Conservation (phyloP, 2,888 invertebrate genomes). For the Melanchra persicariae region DNA sequence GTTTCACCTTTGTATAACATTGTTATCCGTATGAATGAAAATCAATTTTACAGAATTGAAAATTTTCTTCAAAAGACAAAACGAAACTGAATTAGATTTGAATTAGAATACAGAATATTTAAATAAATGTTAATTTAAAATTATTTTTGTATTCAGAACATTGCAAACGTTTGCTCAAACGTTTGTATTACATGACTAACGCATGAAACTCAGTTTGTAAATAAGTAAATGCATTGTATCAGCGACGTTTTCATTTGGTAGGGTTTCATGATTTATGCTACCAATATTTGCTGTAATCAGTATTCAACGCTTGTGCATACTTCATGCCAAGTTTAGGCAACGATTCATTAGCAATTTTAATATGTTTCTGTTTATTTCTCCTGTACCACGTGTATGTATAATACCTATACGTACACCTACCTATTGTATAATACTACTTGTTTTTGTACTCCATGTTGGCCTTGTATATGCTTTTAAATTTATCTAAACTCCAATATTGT, state of each 20-base stretch:
- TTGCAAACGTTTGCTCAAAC: slow-evolving; percentile 52
- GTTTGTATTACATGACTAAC: slow-evolving; percentile 40
- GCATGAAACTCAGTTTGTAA: slow-evolving; percentile 42
- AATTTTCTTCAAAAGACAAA: slow-evolving; percentile 11
- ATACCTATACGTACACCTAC: no score
- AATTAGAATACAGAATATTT: slow-evolving; percentile 34
- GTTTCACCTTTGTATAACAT: slow-evolving; percentile 5
- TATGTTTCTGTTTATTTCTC: slow-evolving; percentile 80
- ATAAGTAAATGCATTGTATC: slow-evolving; percentile 46
- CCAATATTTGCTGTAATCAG: slow-evolving; percentile 73
- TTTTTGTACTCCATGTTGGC: slow-evolving; percentile 55
- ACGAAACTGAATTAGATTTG: slow-evolving; percentile 22
- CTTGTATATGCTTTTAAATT: slow-evolving; percentile 62
- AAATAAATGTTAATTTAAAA: slow-evolving; percentile 28
- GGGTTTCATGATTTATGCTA: slow-evolving; percentile 61
- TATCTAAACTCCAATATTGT: slow-evolving; percentile 62
- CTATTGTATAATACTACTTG: slow-evolving; percentile 69
- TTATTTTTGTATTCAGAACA: slow-evolving; percentile 47
- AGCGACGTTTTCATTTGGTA: slow-evolving; percentile 61
- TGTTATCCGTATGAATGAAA: neutral
- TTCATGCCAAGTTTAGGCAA: slow-evolving; percentile 84
- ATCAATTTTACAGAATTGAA: slow-evolving; percentile 16
- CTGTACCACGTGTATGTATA: slow-evolving; percentile 73
- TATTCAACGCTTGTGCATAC: slow-evolving; percentile 78
- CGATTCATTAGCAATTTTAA: slow-evolving; percentile 87